These are phyloP conservation scores for Oreamnos americanus DNA, from an alignment of 2,113 vertebrate genomes.

Conservation along the genomic window DNA sequence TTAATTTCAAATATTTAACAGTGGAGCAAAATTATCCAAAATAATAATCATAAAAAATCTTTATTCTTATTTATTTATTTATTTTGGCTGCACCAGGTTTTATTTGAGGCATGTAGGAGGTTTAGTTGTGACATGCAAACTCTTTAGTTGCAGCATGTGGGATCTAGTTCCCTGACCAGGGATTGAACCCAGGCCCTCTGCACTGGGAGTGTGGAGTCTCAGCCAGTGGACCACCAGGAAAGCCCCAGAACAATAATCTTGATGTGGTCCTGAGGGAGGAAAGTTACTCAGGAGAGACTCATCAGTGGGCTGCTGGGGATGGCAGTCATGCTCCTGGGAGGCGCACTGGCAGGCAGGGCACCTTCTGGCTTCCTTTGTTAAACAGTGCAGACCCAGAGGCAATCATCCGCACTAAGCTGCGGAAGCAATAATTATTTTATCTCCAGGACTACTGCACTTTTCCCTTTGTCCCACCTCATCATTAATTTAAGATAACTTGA, in stretches of 20 bases:
- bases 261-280: not conserved
- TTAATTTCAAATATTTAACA: not conserved
- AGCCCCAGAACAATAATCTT: not conserved
- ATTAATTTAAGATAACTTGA: constrained; percentile 51
- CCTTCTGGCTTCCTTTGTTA: not conserved
- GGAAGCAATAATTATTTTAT: constrained; percentile 37
- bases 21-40: not conserved
- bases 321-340: rapidly evolving
- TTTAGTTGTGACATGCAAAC: not conserved
- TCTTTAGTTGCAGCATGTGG: not conserved
- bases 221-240: not conserved
- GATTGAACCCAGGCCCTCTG: not conserved
- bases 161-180: not conserved
- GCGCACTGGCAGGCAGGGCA: rapidly evolving
- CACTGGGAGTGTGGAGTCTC: not conserved
- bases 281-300: not conserved
- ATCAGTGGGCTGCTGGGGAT: not conserved
- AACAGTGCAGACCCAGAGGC: not conserved
- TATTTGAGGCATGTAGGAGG: not conserved
- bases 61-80: not conserved
- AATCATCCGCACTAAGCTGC: not conserved
- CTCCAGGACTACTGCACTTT: constrained; percentile 28
- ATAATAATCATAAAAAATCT: not conserved
- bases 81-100: not conserved
- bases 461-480: constrained; percentile 26